Evolutionary conservation across 2,888 invertebrate species (phyloP).

Genomic region (Chymomyza fuscimana): DNA sequence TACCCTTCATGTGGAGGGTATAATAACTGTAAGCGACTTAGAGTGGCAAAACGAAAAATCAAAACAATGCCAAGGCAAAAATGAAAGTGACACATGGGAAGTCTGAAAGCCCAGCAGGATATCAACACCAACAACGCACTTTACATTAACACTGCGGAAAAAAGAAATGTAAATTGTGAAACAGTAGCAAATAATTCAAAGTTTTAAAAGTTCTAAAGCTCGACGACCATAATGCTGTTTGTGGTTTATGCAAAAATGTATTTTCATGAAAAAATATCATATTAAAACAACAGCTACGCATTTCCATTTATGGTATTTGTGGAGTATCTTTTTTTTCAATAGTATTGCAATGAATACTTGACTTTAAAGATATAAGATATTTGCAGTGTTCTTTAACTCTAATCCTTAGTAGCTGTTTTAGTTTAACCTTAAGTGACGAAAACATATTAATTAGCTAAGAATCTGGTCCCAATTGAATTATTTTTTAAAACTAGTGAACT

Average conservation of each 20-base stretch:
- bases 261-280: background rate
- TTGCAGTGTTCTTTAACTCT: too few species aligned
- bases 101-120: slow-evolving; percentile 46
- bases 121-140: slow-evolving; percentile 33
- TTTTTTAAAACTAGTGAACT: too few species aligned
- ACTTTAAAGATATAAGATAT: too few species aligned
- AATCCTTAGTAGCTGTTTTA: too few species aligned
- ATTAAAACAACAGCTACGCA: too few species aligned
- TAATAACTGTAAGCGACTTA: background rate
- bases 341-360: too few species aligned
- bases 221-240: background rate
- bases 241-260: background rate
- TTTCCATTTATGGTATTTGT: too few species aligned
- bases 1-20: background rate
- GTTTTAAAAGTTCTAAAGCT: background rate
- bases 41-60: background rate
- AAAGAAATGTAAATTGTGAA: background rate
- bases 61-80: slow-evolving; percentile 48
- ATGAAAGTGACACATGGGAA: slow-evolving; percentile 58
- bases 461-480: too few species aligned
- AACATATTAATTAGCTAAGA: too few species aligned
- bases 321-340: too few species aligned
- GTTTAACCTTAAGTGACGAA: too few species aligned
- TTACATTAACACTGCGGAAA: background rate
- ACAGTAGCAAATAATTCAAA: background rate